Evolutionary conservation across 2,797 vertebrate species (phyloP).

Genomic region (Acanthurus tractus): DNA sequence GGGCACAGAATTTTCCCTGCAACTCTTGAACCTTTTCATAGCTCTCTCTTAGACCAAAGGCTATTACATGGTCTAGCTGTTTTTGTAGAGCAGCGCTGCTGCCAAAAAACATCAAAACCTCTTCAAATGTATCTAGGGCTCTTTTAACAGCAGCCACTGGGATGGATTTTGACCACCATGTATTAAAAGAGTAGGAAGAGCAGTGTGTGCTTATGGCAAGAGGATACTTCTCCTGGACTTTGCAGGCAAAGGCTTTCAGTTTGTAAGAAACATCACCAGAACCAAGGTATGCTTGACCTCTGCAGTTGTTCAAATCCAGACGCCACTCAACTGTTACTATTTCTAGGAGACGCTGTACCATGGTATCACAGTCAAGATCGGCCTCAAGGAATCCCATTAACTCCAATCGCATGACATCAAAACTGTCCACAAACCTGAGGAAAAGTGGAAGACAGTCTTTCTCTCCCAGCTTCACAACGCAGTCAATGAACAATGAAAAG

Average conservation of each 20-base stretch:
- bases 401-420: constrained; percentile 88
- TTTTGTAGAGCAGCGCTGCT: constrained; percentile 80
- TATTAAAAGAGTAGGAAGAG: constrained; percentile 89
- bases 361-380: constrained; percentile 80
- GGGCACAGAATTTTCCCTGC: constrained; percentile 84
- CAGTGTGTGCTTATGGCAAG: constrained; percentile 89
- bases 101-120: constrained; percentile 85
- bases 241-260: constrained; percentile 88
- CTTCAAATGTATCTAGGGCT: constrained; percentile 86
- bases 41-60: constrained; percentile 85
- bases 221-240: constrained; percentile 87
- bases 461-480: constrained; percentile 83
- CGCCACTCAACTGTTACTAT: constrained; percentile 83
- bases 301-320: constrained; percentile 86
- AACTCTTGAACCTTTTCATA: constrained; percentile 88
- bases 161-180: constrained; percentile 88
- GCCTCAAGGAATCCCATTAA: constrained; percentile 87
- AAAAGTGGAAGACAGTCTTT: constrained; percentile 85
- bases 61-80: constrained; percentile 86
- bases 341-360: constrained; percentile 82
- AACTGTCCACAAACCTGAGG: constrained; percentile 88
- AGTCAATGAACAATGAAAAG: constrained; percentile 87
- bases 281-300: constrained; percentile 88
- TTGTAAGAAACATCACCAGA: constrained; percentile 87
- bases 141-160: constrained; percentile 85